Evolutionary conservation across 2,888 invertebrate species (phyloP), one percentile per base, ranked within the genome.

Genomic region (Ectemnius lituratus): DNA sequence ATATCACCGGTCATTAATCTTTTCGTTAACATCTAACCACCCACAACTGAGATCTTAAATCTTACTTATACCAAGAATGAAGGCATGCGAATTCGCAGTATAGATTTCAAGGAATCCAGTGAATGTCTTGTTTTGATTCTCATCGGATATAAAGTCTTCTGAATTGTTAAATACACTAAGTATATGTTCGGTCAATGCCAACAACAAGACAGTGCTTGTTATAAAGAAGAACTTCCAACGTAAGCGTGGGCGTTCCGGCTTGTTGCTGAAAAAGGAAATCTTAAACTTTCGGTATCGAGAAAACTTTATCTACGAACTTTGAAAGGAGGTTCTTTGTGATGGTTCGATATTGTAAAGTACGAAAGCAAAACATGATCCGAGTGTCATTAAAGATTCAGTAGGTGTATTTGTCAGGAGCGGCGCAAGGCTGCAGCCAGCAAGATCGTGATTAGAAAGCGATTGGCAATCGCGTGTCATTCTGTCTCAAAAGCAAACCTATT

Each of bases 181-280:
- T n/a, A 86, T 5, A 70, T 91, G 91, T 62, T 91, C 91, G 0
- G 82, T 2, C 2, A 89, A 16, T 5, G 90, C 88, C 18, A 86
- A 70, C 20, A 83, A 11, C 62, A 91, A 70, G 28, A 91, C 79
- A 6, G 69, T 52, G 8, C 64, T 70, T 2, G 86, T 79, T 16
- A 90, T 88, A 4, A 80, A 1, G 5, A 75, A 45, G 27, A 90
- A 86, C 73, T 88, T 90, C 87, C 86, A 87, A 37, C 89, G 84
- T 2, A 90, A 80, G 18, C 73, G 72, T 0, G 88, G 85, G 49
- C 79, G 72, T 27, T 75, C 81, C 20, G 83, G 64, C 47, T 82
- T 87, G 68, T 84, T 83, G n/a, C 88, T 88, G 81, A 23, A 63
- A 52, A 67, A 45, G 6, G 37, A 61, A 61, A 18, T 18, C 1